A percentile compares a stretch with the other conserved stretches of the same genome.
These are phyloP conservation scores for Sebastes umbrosus DNA, from an alignment of 2,797 vertebrate genomes.

Conservation along the genomic window DNA sequence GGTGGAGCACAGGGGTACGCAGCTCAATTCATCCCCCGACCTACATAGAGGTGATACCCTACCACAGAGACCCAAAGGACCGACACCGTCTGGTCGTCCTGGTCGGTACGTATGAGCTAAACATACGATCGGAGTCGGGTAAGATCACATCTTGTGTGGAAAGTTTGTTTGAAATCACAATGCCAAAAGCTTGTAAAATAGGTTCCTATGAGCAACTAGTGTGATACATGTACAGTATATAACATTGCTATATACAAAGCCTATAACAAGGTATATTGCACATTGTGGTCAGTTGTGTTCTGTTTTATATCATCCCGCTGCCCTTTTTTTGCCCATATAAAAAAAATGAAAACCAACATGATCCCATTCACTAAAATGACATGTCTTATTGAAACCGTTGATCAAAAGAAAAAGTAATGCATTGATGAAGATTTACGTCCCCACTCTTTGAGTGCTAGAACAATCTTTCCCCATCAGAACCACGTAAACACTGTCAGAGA, in stretches of 20 bases:
- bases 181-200: background rate
- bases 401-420: conserved; percentile 55
- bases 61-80: conserved; percentile 81
- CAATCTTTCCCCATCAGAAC: conserved; percentile 63
- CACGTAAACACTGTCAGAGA: conserved; percentile 72
- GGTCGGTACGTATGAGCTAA: conserved; percentile 84
- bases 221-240: background rate
- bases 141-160: background rate
- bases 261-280: background rate
- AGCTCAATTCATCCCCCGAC: conserved; percentile 82
- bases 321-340: background rate
- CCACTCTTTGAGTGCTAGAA: conserved; percentile 41
- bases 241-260: background rate
- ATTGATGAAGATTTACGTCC: conserved; percentile 72
- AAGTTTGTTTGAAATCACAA: background rate
- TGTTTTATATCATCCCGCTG: conserved; percentile 32
- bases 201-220: background rate
- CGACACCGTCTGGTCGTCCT: conserved; percentile 88
- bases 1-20: conserved; percentile 80
- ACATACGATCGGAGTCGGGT: background rate
- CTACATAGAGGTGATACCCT: conserved; percentile 89
- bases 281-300: conserved; percentile 1
- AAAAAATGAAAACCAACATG: background rate
- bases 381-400: conserved; percentile 39
- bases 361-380: conserved; percentile 23